Conservation (phyloP, 1,140 invertebrate genomes). For the Drosophila arizonae region DNA sequence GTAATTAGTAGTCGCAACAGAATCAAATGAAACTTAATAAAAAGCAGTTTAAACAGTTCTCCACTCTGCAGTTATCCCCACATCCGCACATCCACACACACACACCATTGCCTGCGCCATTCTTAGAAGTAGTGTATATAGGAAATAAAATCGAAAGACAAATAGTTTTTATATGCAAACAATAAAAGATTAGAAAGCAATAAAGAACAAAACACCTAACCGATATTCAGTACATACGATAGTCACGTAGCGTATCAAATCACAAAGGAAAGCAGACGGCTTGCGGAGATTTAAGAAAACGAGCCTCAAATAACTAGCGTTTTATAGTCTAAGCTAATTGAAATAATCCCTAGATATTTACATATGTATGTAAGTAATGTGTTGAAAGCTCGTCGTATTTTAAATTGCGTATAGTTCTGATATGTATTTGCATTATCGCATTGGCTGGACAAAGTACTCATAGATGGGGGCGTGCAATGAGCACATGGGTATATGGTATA, state of each 20-base stretch:
- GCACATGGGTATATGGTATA: constrained; percentile 67
- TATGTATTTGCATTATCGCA: constrained; percentile 35
- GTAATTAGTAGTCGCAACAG: constrained; percentile 48
- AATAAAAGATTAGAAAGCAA: constrained; percentile 63
- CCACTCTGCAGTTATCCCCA: constrained; percentile 28
- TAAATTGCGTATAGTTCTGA: constrained; percentile 53
- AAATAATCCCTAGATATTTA: constrained; percentile 3
- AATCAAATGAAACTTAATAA: constrained; percentile 44
- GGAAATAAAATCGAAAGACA: constrained; percentile 45
- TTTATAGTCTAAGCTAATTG: constrained; percentile 56
- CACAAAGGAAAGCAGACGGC: constrained; percentile 55
- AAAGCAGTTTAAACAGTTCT: constrained; percentile 14
- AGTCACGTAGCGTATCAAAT: constrained; percentile 62
- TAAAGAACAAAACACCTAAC: constrained; percentile 59
- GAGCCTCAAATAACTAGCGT: constrained; percentile 36
- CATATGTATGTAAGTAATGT: constrained; percentile 44
- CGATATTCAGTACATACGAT: constrained; percentile 58
- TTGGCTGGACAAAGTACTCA: constrained; percentile 41
- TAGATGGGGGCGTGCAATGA: constrained; percentile 53
- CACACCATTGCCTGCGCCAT: constrained; percentile 52
- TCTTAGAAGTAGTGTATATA: constrained; percentile 70
- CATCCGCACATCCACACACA: constrained; percentile 21
- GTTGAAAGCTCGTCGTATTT: constrained; percentile 60
- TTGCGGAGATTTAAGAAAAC: constrained; percentile 46
- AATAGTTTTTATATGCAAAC: constrained; percentile 75